Percentiles rank a stretch among this genome's conserved stretches.
Conservation (phyloP, 2,888 invertebrate species). For the Acrobasis consociella region DNA sequence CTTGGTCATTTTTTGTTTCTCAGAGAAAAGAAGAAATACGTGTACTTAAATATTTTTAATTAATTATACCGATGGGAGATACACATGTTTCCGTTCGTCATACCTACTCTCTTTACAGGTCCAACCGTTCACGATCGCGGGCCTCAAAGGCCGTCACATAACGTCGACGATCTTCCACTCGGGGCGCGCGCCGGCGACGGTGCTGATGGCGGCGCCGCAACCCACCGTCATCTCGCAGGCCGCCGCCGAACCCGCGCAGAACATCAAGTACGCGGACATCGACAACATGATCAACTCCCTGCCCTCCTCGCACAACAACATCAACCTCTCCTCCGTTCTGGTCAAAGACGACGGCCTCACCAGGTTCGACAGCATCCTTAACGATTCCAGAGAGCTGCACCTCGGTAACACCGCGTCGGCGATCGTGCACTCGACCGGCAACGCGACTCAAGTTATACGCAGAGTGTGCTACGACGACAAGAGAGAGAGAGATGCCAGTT, state of each 20-base stretch:
- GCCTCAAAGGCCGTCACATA: constrained; percentile 65
- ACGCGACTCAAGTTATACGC: constrained; percentile 73
- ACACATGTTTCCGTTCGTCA: too few relatives aligned
- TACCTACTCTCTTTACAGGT: constrained; percentile 50
- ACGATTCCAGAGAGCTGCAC: constrained; percentile 63
- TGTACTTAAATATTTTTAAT: too few relatives aligned
- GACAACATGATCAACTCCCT: constrained; percentile 66
- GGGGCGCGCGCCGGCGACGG: constrained; percentile 64
- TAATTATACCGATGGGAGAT: too few relatives aligned
- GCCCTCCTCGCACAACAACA: constrained; percentile 49
- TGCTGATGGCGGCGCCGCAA: constrained; percentile 68
- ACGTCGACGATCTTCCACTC: constrained; percentile 72
- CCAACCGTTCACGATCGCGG: constrained; percentile 67
- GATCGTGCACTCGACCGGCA: constrained; percentile 64
- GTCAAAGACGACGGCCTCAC: constrained; percentile 66
- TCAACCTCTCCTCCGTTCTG: constrained; percentile 58
- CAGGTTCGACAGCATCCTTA: constrained; percentile 62
- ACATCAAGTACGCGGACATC: constrained; percentile 63
- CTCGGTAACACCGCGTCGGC: constrained; percentile 64
- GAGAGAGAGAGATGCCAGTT: constrained; percentile 49
- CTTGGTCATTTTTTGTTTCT: too few relatives aligned
- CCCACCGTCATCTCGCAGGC: constrained; percentile 74
- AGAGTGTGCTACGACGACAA: constrained; percentile 65
- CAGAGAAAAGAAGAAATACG: too few relatives aligned
- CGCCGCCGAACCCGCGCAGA: constrained; percentile 48